These are phyloP conservation scores for Drosophila repleta DNA, from an alignment of 1,140 invertebrate species.

Conservation along the genomic window DNA sequence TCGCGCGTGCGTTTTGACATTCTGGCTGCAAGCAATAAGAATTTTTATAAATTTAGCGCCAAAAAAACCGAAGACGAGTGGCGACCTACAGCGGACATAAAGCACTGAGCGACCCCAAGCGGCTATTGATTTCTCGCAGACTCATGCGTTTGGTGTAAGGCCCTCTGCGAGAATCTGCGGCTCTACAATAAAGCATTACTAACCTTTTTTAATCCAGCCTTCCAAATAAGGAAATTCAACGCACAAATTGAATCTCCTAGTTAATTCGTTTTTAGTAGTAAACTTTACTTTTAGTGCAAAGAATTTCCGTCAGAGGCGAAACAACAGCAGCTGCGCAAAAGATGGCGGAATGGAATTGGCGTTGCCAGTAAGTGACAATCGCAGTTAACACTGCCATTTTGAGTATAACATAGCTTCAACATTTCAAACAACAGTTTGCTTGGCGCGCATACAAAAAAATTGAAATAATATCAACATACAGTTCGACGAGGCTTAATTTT, in stretches of 20 bases:
- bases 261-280: slow-evolving; percentile 10
- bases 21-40: slow-evolving; percentile 21
- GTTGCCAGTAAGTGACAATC: slow-evolving; percentile 13
- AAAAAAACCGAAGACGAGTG: slow-evolving; percentile 37
- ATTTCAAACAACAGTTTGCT: neutral
- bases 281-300: slow-evolving; percentile 50
- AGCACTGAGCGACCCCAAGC: slow-evolving; percentile 46
- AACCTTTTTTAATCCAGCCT: neutral
- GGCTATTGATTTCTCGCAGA: slow-evolving; percentile 67
- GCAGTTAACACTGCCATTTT: slow-evolving; percentile 25
- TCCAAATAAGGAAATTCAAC: neutral
- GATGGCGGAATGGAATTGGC: slow-evolving; percentile 60
- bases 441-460: slow-evolving; percentile 10
- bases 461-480: neutral
- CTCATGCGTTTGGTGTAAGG: neutral
- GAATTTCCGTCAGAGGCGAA: slow-evolving; percentile 65
- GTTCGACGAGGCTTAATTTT: no score
- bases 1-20: slow-evolving; percentile 53
- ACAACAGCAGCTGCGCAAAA: slow-evolving; percentile 57
- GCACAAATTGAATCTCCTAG: neutral
- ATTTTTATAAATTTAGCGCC: slow-evolving; percentile 36
- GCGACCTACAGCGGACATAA: slow-evolving; percentile 71
- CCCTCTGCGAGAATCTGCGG: neutral
- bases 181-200: neutral
- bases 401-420: slow-evolving; percentile 22